Evolutionary conservation across 2,888 invertebrate genomes (phyloP).

Genomic region (Resseliella maxima): DNA sequence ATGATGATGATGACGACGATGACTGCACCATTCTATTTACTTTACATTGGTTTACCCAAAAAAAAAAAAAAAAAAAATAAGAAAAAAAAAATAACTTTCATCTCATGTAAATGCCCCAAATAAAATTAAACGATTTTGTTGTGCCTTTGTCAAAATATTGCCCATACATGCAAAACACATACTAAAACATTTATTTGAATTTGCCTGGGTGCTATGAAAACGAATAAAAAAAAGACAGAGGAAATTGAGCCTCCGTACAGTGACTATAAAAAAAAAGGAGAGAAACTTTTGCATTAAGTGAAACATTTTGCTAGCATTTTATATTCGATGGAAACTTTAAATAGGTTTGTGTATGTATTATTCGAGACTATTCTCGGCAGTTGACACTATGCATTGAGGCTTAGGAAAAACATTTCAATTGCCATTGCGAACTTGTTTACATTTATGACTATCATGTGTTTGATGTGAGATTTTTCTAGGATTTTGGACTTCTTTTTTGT

Average conservation of each 20-base stretch:
- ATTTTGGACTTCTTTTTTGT: too few relatives aligned
- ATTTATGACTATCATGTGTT: not conserved
- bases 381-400: not conserved
- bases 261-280: not conserved
- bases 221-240: not conserved
- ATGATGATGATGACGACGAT: not conserved
- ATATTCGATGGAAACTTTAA: constrained; percentile 22
- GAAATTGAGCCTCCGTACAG: not conserved
- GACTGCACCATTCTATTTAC: constrained; percentile 7
- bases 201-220: not conserved
- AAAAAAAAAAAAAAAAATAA: not conserved
- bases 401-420: constrained; percentile 3
- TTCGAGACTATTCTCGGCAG: not conserved
- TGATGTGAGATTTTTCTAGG: not conserved
- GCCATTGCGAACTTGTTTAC: not conserved
- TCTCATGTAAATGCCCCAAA: constrained; percentile 17
- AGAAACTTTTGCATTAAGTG: constrained; percentile 41
- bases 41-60: not conserved
- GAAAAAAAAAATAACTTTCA: not conserved
- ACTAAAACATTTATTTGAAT: not conserved
- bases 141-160: constrained; percentile 6
- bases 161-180: constrained; percentile 26
- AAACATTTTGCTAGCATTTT: not conserved
- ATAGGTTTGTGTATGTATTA: not conserved
- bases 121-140: constrained; percentile 33